phyloP scores from a whole-genome alignment of 2,888 invertebrate genomes.

The Orthonychiurus folsomi region DNA sequence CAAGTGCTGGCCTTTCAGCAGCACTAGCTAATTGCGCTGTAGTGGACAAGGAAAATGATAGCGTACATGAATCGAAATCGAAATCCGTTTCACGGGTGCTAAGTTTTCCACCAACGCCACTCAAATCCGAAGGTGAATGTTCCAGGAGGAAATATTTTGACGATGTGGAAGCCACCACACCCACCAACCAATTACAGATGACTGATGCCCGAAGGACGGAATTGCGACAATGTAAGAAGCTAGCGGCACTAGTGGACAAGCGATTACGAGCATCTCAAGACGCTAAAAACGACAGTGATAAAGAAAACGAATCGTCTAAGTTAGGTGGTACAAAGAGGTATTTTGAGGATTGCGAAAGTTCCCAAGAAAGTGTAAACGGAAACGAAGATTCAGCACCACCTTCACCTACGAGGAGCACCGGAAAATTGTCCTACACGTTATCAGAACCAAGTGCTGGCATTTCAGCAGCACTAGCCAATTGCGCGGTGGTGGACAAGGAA shows the following conservation, averaged over 20 bases:
- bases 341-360: no score
- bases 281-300: no score
- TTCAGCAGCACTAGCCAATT: constrained; percentile 45
- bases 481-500: not conserved
- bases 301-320: no score
- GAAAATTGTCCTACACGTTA: constrained; percentile 67
- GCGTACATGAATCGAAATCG: not conserved
- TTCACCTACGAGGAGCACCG: not conserved
- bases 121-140: not conserved
- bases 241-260: not conserved
- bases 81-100: not conserved
- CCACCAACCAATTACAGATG: not conserved
- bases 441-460: constrained; percentile 68
- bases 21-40: constrained; percentile 8
- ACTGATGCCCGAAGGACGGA: not conserved
- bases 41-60: not conserved
- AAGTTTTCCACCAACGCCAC: not conserved
- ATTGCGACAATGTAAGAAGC: not conserved
- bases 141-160: not conserved
- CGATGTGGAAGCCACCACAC: not conserved
- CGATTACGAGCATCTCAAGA: no score
- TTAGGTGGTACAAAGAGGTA: no score
- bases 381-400: not conserved
- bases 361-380: not conserved
- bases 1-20: constrained; percentile 65